A percentile compares a stretch with the other conserved stretches of the same genome.
Evolutionary conservation across 2,113 vertebrate species (phyloP).

Genomic region (Hippolais icterina): DNA sequence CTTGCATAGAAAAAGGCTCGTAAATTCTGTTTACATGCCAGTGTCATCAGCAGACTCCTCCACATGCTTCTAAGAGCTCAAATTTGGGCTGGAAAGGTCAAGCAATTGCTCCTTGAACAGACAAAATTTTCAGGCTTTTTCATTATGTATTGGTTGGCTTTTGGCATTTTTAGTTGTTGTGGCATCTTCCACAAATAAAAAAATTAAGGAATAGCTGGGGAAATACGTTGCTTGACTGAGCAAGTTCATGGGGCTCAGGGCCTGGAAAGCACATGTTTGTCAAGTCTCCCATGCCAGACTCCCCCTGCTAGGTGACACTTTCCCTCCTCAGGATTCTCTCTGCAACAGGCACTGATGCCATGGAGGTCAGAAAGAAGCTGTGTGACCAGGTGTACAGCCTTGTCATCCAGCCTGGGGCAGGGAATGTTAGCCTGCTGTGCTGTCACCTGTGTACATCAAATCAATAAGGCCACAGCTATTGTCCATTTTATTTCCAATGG

Average conservation of each 20-base stretch:
- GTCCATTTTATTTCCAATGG: not conserved
- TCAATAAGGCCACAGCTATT: not conserved
- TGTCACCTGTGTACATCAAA: not conserved
- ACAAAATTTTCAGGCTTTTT: not conserved
- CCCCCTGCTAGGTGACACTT: not conserved
- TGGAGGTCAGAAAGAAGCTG: not conserved
- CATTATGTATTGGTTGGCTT: not conserved
- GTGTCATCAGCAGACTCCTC: not conserved
- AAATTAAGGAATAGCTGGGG: not conserved
- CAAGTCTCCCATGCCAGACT: not conserved
- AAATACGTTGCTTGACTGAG: not conserved
- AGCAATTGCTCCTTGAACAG: not conserved
- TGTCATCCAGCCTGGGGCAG: not conserved
- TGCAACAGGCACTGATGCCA: not conserved
- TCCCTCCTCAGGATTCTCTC: not conserved
- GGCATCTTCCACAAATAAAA: not conserved
- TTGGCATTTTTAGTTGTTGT: not conserved
- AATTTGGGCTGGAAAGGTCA: not conserved
- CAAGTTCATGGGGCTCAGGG: not conserved
- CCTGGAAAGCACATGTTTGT: not conserved
- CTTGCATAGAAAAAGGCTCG: not conserved
- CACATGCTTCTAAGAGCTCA: not conserved
- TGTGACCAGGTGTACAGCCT: not conserved
- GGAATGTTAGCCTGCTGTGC: accelerated
- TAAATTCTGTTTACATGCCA: not conserved